Evolutionary conservation across 1,140 invertebrate genomes (phyloP), one percentile per base, ranked within the genome.

Genomic region (Drosophila pachea): DNA sequence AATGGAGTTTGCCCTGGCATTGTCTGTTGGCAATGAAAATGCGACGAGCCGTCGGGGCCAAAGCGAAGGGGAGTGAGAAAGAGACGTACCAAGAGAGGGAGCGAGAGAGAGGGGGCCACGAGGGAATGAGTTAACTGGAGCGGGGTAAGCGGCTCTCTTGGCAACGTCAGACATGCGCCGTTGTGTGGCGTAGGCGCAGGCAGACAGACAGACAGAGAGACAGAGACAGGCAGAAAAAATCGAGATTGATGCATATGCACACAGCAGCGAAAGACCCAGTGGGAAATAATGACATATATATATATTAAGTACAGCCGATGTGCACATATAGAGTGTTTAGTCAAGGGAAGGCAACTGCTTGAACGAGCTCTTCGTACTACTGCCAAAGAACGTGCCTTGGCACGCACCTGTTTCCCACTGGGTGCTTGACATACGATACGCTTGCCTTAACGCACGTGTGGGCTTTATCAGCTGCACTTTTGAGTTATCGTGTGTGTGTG

Each of bases 11-110:
- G 56, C 79, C 73, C 76, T 84, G 81, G 81, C 81, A 84, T 84
- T 84, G 81, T 84, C 81, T 84, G 81, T 79, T 84, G 81, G 81
- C 81, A 84, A 86, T 84, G 81, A 84, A 84, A 84, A 81, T 84
- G 78, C 76, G 66, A 75, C 75, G 58, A 12, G 33, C 9, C 33
- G 14, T 36, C 2, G 22, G 31, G 22, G 9, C 5, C 33, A 32
- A 11, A 35, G 40, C 12, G 31, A n/a, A n/a, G n/a, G n/a, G n/a
- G n/a, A n/a, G n/a, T n/a, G 5, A 31, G n/a, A 0, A 33, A 9
- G 12, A 42, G 5, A 5, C 31, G 43, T 7, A 32, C n/a, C 31
- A 12, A 49, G 0, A 8, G 8, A 49, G 22, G 7, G 16, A 49
- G 5, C 7, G 22, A 33, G 38, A 6, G 5, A 31, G 7, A 8